phyloP scores from a whole-genome alignment of 1,140 invertebrate species.

The Hydropsyche tenuis region DNA sequence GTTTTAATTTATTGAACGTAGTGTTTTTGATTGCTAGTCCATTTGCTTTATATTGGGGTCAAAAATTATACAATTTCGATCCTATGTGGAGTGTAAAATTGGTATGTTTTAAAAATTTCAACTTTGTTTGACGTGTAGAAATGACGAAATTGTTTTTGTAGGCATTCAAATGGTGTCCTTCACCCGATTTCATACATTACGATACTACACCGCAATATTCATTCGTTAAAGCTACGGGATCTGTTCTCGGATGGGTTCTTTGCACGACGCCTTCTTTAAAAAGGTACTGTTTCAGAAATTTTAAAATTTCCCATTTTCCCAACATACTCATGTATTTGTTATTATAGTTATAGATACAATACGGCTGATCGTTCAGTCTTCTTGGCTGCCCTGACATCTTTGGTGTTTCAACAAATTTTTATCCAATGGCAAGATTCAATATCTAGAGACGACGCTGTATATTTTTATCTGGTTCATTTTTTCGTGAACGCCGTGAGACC shows the following conservation, averaged over 20 bases:
- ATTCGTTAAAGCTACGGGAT: slow-evolving; percentile 41
- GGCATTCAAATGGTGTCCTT: slow-evolving; percentile 48
- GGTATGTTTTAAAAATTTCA: slow-evolving; percentile 38
- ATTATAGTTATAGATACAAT: slow-evolving; percentile 43
- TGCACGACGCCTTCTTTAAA: slow-evolving; percentile 44
- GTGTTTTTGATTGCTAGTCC: slow-evolving; percentile 31
- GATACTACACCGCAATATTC: slow-evolving; percentile 43
- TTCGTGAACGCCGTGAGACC: slow-evolving; percentile 28
- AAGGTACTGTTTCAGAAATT: slow-evolving; percentile 28
- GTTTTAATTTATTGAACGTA: slow-evolving; percentile 12
- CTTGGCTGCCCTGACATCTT: neutral
- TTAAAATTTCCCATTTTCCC: neutral
- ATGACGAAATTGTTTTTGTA: slow-evolving; percentile 30
- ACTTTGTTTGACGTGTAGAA: no score
- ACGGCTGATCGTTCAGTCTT: slow-evolving; percentile 8
- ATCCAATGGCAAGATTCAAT: slow-evolving; percentile 39
- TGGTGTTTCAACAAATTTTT: slow-evolving; percentile 43
- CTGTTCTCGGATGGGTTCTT: slow-evolving; percentile 40
- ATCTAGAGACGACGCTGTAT: slow-evolving; percentile 36
- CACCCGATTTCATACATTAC: slow-evolving; percentile 44
- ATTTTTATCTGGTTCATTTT: slow-evolving; percentile 46
- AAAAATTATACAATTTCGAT: slow-evolving; percentile 37
- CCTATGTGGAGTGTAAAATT: slow-evolving; percentile 48
- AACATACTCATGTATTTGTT: slow-evolving; percentile 27
- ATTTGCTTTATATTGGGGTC: slow-evolving; percentile 45